phyloP scores from a whole-genome alignment of 2,797 vertebrate species.

The Bradypodion ventrale region DNA sequence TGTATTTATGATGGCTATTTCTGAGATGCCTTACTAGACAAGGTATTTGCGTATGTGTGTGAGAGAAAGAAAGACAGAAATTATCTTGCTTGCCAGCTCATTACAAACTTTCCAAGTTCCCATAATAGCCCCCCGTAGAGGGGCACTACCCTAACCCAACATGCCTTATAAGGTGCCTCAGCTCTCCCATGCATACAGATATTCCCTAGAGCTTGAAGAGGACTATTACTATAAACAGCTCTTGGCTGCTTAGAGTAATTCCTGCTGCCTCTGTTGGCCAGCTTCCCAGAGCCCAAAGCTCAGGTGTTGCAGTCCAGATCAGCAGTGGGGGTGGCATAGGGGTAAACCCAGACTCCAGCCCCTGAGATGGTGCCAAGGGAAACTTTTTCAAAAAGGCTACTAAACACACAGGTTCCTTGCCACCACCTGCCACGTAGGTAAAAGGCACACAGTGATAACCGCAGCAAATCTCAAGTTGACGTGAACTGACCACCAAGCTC shows the following conservation, averaged over 20 bases:
- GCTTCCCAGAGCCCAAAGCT: background rate
- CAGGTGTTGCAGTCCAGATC: background rate
- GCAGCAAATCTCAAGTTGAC: background rate
- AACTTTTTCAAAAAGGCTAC: background rate
- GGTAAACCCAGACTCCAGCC: too few relatives aligned
- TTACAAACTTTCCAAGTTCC: background rate
- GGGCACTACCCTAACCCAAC: background rate
- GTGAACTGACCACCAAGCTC: background rate
- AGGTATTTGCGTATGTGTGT: background rate
- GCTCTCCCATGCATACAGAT: background rate
- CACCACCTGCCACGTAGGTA: background rate
- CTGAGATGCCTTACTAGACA: background rate
- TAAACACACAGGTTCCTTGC: background rate
- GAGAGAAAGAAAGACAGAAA: too few relatives aligned
- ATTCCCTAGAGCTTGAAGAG: background rate
- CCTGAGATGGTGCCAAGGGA: background rate
- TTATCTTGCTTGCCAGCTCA: background rate
- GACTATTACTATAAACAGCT: constrained; percentile 20
- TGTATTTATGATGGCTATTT: background rate
- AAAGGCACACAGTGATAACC: background rate
- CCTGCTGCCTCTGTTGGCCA: background rate
- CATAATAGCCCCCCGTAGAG: background rate
- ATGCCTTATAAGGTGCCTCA: constrained; percentile 18
- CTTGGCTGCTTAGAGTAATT: background rate
- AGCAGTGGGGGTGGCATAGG: background rate